These are phyloP conservation scores for Bombylius major DNA, from an alignment of 2,888 invertebrate species.

Conservation along the genomic window DNA sequence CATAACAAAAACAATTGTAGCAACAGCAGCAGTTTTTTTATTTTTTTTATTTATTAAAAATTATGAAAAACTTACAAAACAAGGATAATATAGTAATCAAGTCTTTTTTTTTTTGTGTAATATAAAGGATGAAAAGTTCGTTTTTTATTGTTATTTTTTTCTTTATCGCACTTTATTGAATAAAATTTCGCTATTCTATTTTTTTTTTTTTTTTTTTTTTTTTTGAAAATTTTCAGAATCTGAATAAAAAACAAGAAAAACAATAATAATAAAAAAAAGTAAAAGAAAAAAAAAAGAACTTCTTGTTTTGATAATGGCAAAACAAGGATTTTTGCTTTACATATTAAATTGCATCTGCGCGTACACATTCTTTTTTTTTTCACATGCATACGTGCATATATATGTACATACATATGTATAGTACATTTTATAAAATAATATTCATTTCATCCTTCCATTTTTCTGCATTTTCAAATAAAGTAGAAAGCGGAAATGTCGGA, in stretches of 20 bases:
- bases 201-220: background rate
- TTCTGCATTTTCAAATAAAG: background rate
- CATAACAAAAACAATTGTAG: too few species aligned
- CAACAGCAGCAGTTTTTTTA: too few species aligned
- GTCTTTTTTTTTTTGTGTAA: background rate
- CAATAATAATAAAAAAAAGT: background rate
- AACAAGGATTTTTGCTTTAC: background rate
- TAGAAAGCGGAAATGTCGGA: background rate
- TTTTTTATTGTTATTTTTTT: background rate
- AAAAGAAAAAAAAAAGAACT: background rate
- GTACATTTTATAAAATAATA: background rate
- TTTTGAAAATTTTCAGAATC: background rate
- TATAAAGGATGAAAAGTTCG: background rate
- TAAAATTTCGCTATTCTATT: background rate
- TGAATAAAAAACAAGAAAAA: background rate
- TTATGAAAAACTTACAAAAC: too few species aligned
- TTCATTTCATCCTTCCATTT: background rate
- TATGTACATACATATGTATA: background rate
- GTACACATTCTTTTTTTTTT: background rate
- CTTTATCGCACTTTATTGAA: background rate
- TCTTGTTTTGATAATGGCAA: background rate
- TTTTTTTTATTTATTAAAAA: too few species aligned
- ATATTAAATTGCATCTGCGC: slow-evolving; percentile 6
- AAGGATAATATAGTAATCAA: background rate
- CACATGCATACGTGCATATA: background rate